Evolutionary conservation across 2,888 invertebrate genomes (phyloP).

Genomic region (Caenorhabditis drosophilae): DNA sequence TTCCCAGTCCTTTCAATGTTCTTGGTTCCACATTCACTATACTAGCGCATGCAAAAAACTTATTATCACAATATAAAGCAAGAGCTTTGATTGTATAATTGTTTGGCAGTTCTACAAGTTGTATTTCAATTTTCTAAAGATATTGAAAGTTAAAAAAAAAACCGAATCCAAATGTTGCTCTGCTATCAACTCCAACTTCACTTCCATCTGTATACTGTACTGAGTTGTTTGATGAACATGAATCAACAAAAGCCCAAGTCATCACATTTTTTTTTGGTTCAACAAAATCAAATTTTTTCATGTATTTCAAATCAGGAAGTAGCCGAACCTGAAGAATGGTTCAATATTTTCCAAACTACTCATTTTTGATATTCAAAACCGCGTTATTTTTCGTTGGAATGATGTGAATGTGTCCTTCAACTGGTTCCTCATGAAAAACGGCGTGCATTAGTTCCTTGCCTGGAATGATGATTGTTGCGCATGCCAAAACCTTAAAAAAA

Average conservation of each 20-base stretch:
- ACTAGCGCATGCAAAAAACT: constrained; percentile 46
- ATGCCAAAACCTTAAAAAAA: constrained; percentile 46
- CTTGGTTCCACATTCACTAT: constrained; percentile 47
- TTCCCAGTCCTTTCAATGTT: constrained; percentile 37
- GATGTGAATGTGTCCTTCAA: constrained; percentile 56
- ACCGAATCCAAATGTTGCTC: constrained; percentile 49
- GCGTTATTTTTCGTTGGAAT: constrained; percentile 43
- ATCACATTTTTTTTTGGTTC: constrained; percentile 46
- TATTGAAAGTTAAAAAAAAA: constrained; percentile 1
- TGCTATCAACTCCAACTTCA: constrained; percentile 51
- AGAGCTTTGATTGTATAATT: constrained; percentile 43
- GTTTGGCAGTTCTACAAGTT: constrained; percentile 16
- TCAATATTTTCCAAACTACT: not conserved
- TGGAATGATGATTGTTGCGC: constrained; percentile 53
- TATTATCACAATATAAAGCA: constrained; percentile 40
- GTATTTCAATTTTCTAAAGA: constrained; percentile 6
- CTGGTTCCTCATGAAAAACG: constrained; percentile 51
- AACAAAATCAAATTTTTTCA: constrained; percentile 33
- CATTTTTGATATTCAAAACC: not conserved
- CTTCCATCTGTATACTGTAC: constrained; percentile 32
- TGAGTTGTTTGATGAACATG: constrained; percentile 25
- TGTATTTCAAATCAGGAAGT: constrained; percentile 54
- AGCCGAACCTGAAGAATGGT: constrained; percentile 39
- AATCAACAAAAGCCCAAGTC: constrained; percentile 54
- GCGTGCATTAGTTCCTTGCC: constrained; percentile 44